These are phyloP conservation scores for Sanderia malayensis DNA, from an alignment of 30 jellyfish, hydroid and myxozoan genomes.

Conservation along the genomic window DNA sequence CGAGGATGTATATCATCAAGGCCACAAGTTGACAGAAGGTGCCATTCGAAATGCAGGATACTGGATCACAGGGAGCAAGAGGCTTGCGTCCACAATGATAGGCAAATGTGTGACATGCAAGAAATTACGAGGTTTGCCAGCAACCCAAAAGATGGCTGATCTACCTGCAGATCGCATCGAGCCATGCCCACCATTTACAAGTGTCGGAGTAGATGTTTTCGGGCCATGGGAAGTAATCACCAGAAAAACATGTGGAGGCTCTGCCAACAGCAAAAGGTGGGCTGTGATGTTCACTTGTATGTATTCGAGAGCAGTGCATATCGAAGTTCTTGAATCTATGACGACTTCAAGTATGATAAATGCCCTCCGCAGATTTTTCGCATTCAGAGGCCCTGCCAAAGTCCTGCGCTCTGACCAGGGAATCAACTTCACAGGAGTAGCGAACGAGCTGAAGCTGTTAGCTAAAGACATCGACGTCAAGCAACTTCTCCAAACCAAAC, in stretches of 20 bases:
- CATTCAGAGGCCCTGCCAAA: conserved; percentile 45
- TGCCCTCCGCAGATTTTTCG: conserved; percentile 40
- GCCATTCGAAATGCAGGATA: conserved; percentile 32
- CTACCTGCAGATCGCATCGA: conserved; percentile 51
- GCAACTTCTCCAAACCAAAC: conserved; percentile 18
- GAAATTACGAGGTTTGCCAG: conserved; percentile 20
- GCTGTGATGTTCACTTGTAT: conserved; percentile 27
- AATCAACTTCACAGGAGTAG: conserved; percentile 36
- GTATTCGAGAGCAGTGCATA: conserved; percentile 41
- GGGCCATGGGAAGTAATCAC: conserved; percentile 31
- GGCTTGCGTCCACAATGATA: conserved; percentile 22
- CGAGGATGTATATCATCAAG: conserved; percentile 27
- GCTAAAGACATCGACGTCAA: conserved; percentile 7
- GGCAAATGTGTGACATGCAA: conserved; percentile 47
- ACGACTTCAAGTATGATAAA: conserved; percentile 20
- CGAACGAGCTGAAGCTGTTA: conserved; percentile 24
- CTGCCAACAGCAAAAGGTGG: conserved; percentile 25
- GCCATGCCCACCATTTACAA: conserved; percentile 45
- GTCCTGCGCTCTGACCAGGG: conserved; percentile 39
- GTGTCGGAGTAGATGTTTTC: conserved; percentile 37
- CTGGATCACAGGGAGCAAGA: conserved; percentile 48
- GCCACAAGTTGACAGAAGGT: conserved; percentile 23
- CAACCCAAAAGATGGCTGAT: conserved; percentile 57
- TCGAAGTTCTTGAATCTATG: conserved; percentile 39
- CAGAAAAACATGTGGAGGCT: conserved; percentile 20